Evolutionary conservation across 2,113 vertebrate genomes (phyloP), one percentile per base, ranked within the genome.

Genomic region (Pyxicephalus adspersus): DNA sequence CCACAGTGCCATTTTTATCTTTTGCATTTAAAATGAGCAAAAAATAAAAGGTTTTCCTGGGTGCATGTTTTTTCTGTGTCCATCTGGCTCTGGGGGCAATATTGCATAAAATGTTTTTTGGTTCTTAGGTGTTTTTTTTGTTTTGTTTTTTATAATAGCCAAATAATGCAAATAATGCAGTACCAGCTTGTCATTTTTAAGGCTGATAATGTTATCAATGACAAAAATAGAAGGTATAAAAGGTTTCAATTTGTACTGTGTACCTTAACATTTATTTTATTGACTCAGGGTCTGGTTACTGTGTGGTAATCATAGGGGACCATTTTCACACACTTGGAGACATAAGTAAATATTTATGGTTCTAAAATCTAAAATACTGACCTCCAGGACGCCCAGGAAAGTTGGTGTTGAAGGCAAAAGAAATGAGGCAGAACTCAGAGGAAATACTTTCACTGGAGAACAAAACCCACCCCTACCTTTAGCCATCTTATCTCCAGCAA

Each of bases 391-490:
- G 23, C 34, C 17, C 11, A 71, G 13, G 52, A 31, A 34, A 45
- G 25, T 17, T 70, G 8, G 31, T 71, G 66, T 71, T 63, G 67
- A 71, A 71, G 57, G 19, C 54, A 63, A 70, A 80, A 23, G 17
- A 61, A 80, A 71, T 80, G 77, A 80, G 57, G 22, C 66, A 63
- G 5, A 71, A 70, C 77, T 71, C 11, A 50, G 64, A 78, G 77
- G 65, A 70, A 79, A 68, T 79, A 70, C 65, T 70, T 68, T 80
- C 19, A 31, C 77, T 80, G 16, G 45, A 52, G n/a, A 60, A 58
- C 38, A 68, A 25, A 68, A 31, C 66, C 31, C 25, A n/a, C 67
- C 55, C 34, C 34, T 80, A 63, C 11, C 77, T 29, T 60, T n/a
- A 63, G 22, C 25, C 17, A 38, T 23, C 22, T 71, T 63, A 80